Conservation (phyloP, 2,888 invertebrate genomes). For the Orthosia gracilis region DNA sequence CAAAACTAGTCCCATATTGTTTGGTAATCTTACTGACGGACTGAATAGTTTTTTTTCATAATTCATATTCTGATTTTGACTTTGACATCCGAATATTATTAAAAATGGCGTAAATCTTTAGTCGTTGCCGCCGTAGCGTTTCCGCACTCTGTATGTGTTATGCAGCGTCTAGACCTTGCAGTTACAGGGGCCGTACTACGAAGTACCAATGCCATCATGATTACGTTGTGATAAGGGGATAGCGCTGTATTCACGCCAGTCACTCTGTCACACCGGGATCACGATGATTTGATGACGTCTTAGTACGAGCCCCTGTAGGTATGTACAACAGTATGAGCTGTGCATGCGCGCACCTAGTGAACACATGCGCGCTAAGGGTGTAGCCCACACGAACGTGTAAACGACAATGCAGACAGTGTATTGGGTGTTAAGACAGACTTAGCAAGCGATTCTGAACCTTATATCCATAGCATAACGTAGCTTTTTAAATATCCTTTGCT, state of each 20-base stretch:
- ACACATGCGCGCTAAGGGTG: slow-evolving; percentile 55
- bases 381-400: slow-evolving; percentile 43
- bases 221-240: no score
- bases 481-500: no score
- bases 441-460: slow-evolving; percentile 2
- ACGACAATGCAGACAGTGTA: slow-evolving; percentile 36
- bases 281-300: no score
- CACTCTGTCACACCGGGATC: no score
- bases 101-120: background rate
- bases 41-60: no score
- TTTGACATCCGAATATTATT: no score
- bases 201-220: no score
- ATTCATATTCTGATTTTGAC: no score
- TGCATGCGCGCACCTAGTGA: slow-evolving; percentile 75
- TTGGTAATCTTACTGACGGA: no score
- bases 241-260: no score
- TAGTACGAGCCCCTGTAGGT: slow-evolving; percentile 55
- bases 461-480: no score
- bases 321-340: slow-evolving; percentile 80
- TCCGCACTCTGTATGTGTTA: slow-evolving; percentile 58
- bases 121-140: background rate
- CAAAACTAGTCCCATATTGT: no score
- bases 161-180: slow-evolving; percentile 71
- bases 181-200: slow-evolving; percentile 37
- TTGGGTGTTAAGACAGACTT: slow-evolving; percentile 30